phyloP scores from a whole-genome alignment of 2,797 vertebrate species.

The Euthynnus affinis region DNA sequence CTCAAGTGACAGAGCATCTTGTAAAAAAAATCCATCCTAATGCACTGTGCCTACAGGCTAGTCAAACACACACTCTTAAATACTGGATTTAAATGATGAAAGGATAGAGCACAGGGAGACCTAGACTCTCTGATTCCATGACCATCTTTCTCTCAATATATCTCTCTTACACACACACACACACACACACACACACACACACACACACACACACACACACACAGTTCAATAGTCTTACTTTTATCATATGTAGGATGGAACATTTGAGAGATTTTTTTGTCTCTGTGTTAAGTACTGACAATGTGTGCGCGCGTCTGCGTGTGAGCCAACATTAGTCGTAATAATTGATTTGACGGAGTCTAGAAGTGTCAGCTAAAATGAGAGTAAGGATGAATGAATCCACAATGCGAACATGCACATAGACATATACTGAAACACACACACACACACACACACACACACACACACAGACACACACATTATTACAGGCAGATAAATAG shows the following conservation, averaged over 20 bases:
- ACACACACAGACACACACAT: not conserved
- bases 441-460: conserved; percentile 16
- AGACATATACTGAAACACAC: not conserved
- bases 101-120: not conserved
- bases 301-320: not conserved
- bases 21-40: conserved; percentile 2
- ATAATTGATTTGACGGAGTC: conserved; percentile 69
- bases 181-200: not conserved
- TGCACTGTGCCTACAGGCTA: conserved; percentile 7
- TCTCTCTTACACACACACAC: not conserved
- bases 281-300: not conserved
- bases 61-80: conserved; percentile 19
- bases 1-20: not conserved
- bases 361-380: conserved; percentile 62
- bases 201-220: not conserved
- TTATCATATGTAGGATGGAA: not conserved
- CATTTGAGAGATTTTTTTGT: not conserved
- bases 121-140: not conserved
- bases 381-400: conserved; percentile 50
- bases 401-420: conserved; percentile 77
- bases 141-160: conserved; percentile 8
- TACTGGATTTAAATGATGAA: conserved; percentile 33
- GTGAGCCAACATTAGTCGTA: not conserved
- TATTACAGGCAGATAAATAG: not conserved
- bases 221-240: not conserved